These are phyloP conservation scores for Cyrtonyx montezumae DNA, from an alignment of 2,113 vertebrate genomes.

Conservation along the genomic window DNA sequence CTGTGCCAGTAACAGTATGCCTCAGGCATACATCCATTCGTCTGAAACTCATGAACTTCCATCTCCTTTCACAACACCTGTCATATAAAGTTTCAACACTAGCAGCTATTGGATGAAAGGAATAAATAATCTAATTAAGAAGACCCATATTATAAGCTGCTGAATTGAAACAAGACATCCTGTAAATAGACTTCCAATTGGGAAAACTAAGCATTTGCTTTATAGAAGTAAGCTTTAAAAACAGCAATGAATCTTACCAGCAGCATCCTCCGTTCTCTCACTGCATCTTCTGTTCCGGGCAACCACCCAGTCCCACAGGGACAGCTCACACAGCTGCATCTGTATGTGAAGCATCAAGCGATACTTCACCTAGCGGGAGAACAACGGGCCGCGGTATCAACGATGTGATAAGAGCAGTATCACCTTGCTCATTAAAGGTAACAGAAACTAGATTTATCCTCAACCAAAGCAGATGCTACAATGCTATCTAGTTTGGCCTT, in stretches of 20 bases:
- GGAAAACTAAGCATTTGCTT: background rate
- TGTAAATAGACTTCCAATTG: background rate
- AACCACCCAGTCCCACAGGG: slow-evolving; percentile 93
- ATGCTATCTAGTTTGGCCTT: background rate
- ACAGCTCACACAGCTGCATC: slow-evolving; percentile 95
- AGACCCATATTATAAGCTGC: background rate
- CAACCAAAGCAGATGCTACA: background rate
- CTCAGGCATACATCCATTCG: background rate
- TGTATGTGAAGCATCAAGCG: slow-evolving; percentile 96
- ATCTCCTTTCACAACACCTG: background rate
- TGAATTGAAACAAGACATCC: background rate
- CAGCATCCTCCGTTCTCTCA: slow-evolving; percentile 47
- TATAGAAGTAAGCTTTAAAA: background rate
- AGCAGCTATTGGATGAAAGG: background rate
- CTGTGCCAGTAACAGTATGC: background rate
- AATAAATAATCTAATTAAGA: background rate
- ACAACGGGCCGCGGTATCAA: background rate
- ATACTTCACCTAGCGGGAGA: slow-evolving; percentile 83
- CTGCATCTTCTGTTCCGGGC: slow-evolving; percentile 79
- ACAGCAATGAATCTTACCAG: slow-evolving; percentile 67
- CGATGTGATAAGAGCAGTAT: background rate
- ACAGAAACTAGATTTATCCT: background rate
- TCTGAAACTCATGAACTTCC: background rate
- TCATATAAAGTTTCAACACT: background rate
- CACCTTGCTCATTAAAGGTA: background rate